These are phyloP conservation scores for Cheiracanthium punctorium DNA, from an alignment of 2,888 invertebrate species.

Conservation along the genomic window DNA sequence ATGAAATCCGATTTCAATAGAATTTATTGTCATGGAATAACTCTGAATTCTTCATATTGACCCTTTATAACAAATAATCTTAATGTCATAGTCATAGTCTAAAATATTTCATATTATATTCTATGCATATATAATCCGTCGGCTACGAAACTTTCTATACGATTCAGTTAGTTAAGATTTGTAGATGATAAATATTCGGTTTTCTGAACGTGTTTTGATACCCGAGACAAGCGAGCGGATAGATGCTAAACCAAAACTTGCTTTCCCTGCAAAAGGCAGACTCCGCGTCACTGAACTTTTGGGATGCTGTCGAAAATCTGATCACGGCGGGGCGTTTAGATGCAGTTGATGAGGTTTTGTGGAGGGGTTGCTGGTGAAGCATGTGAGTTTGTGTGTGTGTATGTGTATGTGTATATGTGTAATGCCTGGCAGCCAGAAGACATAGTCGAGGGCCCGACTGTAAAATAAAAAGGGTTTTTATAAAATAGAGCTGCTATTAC, in stretches of 20 bases:
- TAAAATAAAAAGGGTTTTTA: too few species aligned
- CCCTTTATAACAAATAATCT: too few species aligned
- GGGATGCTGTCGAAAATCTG: background rate
- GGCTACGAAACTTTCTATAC: too few species aligned
- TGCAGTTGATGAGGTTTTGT: background rate
- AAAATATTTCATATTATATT: too few species aligned
- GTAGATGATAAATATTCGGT: too few species aligned
- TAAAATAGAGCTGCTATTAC: too few species aligned
- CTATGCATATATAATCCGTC: too few species aligned
- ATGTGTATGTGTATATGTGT: background rate
- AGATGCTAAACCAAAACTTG: background rate
- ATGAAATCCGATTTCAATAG: too few species aligned
- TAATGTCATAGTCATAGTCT: too few species aligned
- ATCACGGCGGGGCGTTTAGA: constrained; percentile 17
- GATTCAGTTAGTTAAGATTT: too few species aligned
- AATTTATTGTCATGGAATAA: too few species aligned
- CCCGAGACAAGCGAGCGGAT: background rate
- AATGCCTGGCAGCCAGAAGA: background rate
- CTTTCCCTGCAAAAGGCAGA: background rate
- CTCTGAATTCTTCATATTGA: too few species aligned
- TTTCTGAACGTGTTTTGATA: background rate
- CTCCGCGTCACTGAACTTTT: constrained; percentile 1
- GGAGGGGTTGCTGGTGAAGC: background rate
- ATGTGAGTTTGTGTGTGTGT: background rate
- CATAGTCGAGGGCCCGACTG: background rate